These are phyloP conservation scores for Mesembrinibis cayennensis DNA, from an alignment of 2,113 vertebrate species.

Conservation along the genomic window DNA sequence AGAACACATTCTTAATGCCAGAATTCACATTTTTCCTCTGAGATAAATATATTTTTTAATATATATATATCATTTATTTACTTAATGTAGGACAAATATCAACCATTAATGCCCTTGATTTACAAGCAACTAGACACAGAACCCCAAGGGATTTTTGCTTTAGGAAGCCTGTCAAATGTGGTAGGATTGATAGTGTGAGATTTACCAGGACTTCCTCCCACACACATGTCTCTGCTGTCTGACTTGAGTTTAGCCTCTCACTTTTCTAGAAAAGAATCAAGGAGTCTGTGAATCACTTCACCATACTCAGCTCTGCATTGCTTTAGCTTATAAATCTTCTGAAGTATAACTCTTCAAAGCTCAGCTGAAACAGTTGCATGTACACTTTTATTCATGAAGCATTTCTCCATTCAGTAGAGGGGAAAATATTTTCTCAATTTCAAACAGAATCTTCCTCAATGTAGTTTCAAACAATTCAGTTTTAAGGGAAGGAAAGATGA, in stretches of 20 bases:
- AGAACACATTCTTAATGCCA: background rate
- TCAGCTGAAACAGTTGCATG: background rate
- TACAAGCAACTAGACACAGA: background rate
- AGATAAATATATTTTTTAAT: background rate
- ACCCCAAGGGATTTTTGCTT: background rate
- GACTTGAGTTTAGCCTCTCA: background rate
- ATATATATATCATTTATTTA: background rate
- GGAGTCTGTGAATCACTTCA: constrained; percentile 17
- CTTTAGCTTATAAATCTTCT: background rate
- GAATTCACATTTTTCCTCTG: background rate
- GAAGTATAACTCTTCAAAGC: constrained; percentile 47
- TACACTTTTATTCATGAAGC: constrained; percentile 37
- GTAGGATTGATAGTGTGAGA: background rate
- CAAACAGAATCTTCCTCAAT: background rate
- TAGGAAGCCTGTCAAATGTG: background rate
- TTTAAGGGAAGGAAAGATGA: constrained; percentile 27
- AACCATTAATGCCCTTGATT: background rate
- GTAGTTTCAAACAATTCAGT: background rate
- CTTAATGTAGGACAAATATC: background rate
- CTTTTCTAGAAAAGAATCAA: constrained; percentile 19
- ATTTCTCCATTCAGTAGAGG: constrained; percentile 13
- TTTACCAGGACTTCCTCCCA: background rate
- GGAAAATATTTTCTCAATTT: constrained; percentile 29
- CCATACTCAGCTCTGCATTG: background rate
- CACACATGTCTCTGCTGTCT: background rate